Evolutionary conservation across 2,113 vertebrate genomes (phyloP).

Genomic region (Alces alces): DNA sequence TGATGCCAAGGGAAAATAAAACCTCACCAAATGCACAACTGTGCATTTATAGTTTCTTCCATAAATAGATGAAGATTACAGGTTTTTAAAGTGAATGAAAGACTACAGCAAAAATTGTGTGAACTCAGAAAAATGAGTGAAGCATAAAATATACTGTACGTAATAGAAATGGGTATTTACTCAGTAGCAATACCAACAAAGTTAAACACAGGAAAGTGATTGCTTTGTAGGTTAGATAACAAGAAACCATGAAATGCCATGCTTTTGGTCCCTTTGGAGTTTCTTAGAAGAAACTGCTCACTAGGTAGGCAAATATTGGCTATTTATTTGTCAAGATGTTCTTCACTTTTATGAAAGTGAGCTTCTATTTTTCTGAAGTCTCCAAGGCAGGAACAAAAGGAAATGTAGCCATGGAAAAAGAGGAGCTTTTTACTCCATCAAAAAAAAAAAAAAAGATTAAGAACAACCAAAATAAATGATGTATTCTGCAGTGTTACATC

Average conservation of each 20-base stretch:
- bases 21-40: neutral
- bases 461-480: neutral
- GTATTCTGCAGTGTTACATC: neutral
- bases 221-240: neutral
- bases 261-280: constrained; percentile 1
- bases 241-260: neutral
- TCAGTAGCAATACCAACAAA: constrained; percentile 29
- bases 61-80: constrained; percentile 50
- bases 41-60: constrained; percentile 41
- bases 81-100: constrained; percentile 51
- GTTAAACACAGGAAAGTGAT: constrained; percentile 17
- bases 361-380: constrained; percentile 29
- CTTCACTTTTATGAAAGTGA: constrained; percentile 47
- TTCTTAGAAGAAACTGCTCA: constrained; percentile 18
- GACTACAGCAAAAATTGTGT: constrained; percentile 39
- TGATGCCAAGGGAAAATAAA: neutral
- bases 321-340: constrained; percentile 57
- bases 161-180: constrained; percentile 50
- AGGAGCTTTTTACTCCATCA: constrained; percentile 58
- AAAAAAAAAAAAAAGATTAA: neutral
- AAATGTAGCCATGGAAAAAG: constrained; percentile 61
- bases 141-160: neutral
- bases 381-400: constrained; percentile 60
- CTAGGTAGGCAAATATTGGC: constrained; percentile 48
- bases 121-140: constrained; percentile 40